Base-by-base conservation (phyloP, 2,888 invertebrate genomes). In the Cheilosia pagana region DNA sequence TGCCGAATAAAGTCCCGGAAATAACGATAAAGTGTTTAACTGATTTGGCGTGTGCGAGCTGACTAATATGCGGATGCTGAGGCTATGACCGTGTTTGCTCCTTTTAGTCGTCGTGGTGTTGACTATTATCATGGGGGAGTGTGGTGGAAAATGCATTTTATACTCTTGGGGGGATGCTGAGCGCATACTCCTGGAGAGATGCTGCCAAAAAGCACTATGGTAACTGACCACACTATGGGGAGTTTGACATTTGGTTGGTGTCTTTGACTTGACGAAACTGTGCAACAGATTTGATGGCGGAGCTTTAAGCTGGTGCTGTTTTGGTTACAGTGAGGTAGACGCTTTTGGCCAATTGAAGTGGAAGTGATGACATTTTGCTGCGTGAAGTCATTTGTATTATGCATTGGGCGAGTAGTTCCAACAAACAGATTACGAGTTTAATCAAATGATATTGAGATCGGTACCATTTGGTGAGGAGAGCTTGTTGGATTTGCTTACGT, bases 1-100 rank as follows among this genome's bases (percentile, higher is more conserved):
- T 71, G 65, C 70, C 76, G 31, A 76, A 65, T 76, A 48, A 60
- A 39, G 70, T 71, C 71, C 76, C 70, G 76, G 76, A 81, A 81
- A 76, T 60, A 76, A 52, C 59, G 59, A 76, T 63, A 52, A 81
- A 74, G 55, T 74, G 55, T 52, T 68, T 68, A 70, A 65, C 68
- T 55, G 52, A 65, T 65, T 65, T 81, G 63, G 53, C 65, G 76
- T 79, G 21, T 60, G 35, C 65, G 31, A 53, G 57, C 19, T 81
- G 52, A 75, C 63, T 75, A 59, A 65, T 63, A 65, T 81, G 65
- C 81, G 70, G 75, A 81, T 68, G 74, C 62, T 65, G 63, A 28
- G 45, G 7, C 23, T 63, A 55, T 63, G 43, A 45, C 53, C 55
- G 31, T n/a, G 12, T 57, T 52, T n/a, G 50, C 43, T 75, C 52